Base-by-base conservation (phyloP, 2,113 vertebrate species). In the Silurus glanis region DNA sequence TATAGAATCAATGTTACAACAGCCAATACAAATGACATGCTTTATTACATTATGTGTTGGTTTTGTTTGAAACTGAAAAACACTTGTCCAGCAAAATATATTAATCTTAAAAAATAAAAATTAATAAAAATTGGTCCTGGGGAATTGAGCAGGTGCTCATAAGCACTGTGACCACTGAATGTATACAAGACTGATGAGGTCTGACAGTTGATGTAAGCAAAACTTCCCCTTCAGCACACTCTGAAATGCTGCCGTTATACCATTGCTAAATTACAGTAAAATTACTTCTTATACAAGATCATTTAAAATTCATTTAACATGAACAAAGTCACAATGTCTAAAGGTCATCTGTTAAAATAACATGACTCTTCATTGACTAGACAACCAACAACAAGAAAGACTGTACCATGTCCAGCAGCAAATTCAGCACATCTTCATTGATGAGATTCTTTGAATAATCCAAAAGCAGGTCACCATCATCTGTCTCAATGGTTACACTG, bases 381-480 rank as follows among this genome's bases (percentile, higher is more conserved):
- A 74, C 6, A 7, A 8, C 9, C 55, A 53, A 71, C 23, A 58
- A 75, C 64, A 72, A 5, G 0, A 53, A 74, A 82, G 45, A 75
- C 47, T 25, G 59, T 97, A 99, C 98, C 97, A 99, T 93, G 64
- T 97, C 94, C 45, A 97, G 85, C 92, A 99, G 93, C 95, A 98
- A 94, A 89, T 96, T 95, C 95, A 98, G 94, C 88, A 98, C 96
- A 0, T 97, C 95, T 84, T 97, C 96, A 0, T 95, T 99, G 91
- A 99, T 89, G 1, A 99, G 97, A 91, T 99, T 99, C 94, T 99
- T 99, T 0, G 98, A 99, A 90, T 97, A 99, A 93, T 99, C 98
- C 93, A 99, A 90, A 76, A 99, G 94, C 82, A 99, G 94, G 51
- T 97, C 96, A 16, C 97, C 98, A 94, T 97, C 96, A 58, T 95